Evolutionary conservation across 2,888 invertebrate genomes (phyloP), one percentile per base, ranked within the genome.

Genomic region (Dione juno): DNA sequence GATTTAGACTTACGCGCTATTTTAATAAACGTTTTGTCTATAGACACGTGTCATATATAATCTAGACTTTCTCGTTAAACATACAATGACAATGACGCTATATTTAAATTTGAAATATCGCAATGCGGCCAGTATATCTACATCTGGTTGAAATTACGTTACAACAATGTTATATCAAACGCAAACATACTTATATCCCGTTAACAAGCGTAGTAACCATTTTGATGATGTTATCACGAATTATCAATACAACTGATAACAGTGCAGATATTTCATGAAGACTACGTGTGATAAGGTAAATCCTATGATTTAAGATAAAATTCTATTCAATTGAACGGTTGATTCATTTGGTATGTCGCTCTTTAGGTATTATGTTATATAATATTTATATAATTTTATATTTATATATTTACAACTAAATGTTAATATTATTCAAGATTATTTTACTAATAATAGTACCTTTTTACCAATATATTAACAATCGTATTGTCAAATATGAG

Each of bases 61-160:
- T 3, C 19, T 16, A 3, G 16, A 48, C 3, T 16, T 9, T 48
- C 16, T 48, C 35, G n/a, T 11, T 10, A 54, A 11, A 37, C 37
- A 16, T 54, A 3, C 28, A 16, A 54, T 54, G 53, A 3, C 28
- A 16, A 54, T 54, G 53, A 54, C 53, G 53, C 53, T 35, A 16
- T 50, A 48, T 40, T 59, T 61, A 43, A 61, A 50, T 43, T 67
- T 67, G 43, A 48, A 68, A 45, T 53, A 63, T 63, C 41, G 43
- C 53, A 52, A 61, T 67, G 67, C 61, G 67, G 67, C 61, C 59
- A 52, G 28, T 13, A 35, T 66, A 21, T 19, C 19, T 10, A 37
- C 28, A 52, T 19, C 41, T 52, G 53, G 52, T n/a, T 63, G 28
- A 19, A 43, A 35, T 68, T 68, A 63, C 54, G 37, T 13, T 53